phyloP scores from a whole-genome alignment of 2,113 vertebrate species.

The Larimichthys crocea region DNA sequence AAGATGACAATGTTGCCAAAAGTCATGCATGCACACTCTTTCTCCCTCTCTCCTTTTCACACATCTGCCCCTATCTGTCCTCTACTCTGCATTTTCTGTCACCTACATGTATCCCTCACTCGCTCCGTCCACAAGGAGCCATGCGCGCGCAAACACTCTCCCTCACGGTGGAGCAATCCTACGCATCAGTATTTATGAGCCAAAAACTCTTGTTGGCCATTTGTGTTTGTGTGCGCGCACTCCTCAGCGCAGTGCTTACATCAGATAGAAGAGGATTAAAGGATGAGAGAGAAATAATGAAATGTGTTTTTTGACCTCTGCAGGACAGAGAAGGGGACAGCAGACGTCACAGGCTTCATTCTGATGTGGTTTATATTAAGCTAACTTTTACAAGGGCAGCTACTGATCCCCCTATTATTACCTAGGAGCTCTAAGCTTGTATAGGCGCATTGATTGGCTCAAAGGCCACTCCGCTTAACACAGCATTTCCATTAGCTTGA shows the following conservation, averaged over 20 bases:
- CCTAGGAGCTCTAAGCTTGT: slow-evolving; percentile 31
- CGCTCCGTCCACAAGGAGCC: slow-evolving; percentile 7
- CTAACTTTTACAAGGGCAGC: slow-evolving; percentile 56
- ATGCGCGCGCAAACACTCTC: slow-evolving; percentile 20
- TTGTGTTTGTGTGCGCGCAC: slow-evolving; percentile 25
- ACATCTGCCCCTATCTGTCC: slow-evolving; percentile 42
- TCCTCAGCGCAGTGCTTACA: slow-evolving; percentile 39
- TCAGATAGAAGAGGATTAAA: slow-evolving; percentile 75
- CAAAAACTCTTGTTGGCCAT: slow-evolving; percentile 53
- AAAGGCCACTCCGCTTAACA: slow-evolving; percentile 34
- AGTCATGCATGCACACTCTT: slow-evolving; percentile 32
- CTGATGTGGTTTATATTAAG: slow-evolving; percentile 56
- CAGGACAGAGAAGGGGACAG: slow-evolving; percentile 52
- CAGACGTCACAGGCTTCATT: slow-evolving; percentile 36
- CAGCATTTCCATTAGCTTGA: slow-evolving; percentile 64
- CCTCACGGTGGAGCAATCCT: neutral
- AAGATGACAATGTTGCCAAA: slow-evolving; percentile 60
- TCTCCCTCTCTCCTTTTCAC: slow-evolving; percentile 13
- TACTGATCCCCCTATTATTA: slow-evolving; percentile 62
- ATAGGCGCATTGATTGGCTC: slow-evolving; percentile 32
- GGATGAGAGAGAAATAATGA: slow-evolving; percentile 78
- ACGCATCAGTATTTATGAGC: slow-evolving; percentile 54
- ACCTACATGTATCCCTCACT: neutral
- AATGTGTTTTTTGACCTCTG: slow-evolving; percentile 76
- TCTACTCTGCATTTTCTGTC: slow-evolving; percentile 24